Conservation (phyloP, 2,797 vertebrate species). For the Enteromius viviparus region DNA sequence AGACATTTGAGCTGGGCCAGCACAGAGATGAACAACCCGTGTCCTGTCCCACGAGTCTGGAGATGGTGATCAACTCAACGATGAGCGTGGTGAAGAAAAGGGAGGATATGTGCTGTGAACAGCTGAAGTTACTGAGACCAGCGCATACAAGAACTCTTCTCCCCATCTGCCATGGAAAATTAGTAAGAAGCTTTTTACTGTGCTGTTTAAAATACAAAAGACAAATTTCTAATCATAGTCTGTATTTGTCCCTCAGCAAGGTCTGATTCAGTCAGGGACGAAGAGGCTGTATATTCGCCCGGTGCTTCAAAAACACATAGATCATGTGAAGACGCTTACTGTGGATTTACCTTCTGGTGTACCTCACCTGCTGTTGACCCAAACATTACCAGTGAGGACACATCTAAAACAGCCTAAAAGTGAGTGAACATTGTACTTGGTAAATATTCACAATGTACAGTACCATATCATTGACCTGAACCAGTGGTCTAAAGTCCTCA, state of each 20-base stretch:
- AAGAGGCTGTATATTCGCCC: slow-evolving; percentile 54
- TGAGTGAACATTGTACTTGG: slow-evolving; percentile 32
- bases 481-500: background rate
- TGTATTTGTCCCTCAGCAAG: slow-evolving; percentile 53
- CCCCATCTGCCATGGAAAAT: slow-evolving; percentile 53
- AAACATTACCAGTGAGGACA: slow-evolving; percentile 5
- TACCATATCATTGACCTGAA: background rate
- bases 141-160: slow-evolving; percentile 46
- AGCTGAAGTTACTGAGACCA: slow-evolving; percentile 47
- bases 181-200: slow-evolving; percentile 51
- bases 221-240: background rate
- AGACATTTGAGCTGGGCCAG: slow-evolving; percentile 47
- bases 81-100: slow-evolving; percentile 48
- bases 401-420: slow-evolving; percentile 27
- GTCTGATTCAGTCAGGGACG: slow-evolving; percentile 44
- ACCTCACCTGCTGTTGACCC: slow-evolving; percentile 52
- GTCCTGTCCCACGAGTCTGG: slow-evolving; percentile 49
- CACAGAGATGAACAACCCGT: slow-evolving; percentile 17
- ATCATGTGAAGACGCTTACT: slow-evolving; percentile 26
- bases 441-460: background rate
- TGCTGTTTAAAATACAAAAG: background rate
- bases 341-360: background rate
- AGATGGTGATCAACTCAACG: slow-evolving; percentile 51
- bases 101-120: slow-evolving; percentile 51
- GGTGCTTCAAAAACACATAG: slow-evolving; percentile 51